Evolutionary conservation across 2,888 invertebrate species (phyloP).

Genomic region (Lysandra bellargus): DNA sequence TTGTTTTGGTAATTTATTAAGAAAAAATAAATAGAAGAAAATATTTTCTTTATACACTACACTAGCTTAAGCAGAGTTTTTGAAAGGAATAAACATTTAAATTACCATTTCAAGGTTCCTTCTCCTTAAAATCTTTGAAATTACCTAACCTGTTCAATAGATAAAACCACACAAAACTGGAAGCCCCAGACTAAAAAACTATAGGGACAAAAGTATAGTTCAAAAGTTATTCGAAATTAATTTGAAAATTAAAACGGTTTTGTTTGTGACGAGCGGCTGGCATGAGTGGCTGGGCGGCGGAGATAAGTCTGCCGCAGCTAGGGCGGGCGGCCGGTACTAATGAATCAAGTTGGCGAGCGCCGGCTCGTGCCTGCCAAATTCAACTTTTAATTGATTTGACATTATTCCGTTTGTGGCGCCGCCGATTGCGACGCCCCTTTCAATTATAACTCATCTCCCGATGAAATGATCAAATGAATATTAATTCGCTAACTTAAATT

Average conservation of each 20-base stretch:
- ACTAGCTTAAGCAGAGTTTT: too few relatives aligned
- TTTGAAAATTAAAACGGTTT: background rate
- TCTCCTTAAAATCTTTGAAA: too few relatives aligned
- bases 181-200: background rate
- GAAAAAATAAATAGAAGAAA: background rate
- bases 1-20: background rate
- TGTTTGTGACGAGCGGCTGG: background rate
- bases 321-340: constrained; percentile 55
- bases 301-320: constrained; percentile 35
- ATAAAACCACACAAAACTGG: too few relatives aligned
- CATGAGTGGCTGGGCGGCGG: constrained; percentile 35
- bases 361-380: constrained; percentile 39
- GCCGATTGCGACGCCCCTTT: constrained; percentile 70
- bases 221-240: background rate
- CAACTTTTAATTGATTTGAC: constrained; percentile 78
- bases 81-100: too few relatives aligned
- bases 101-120: too few relatives aligned
- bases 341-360: constrained; percentile 65
- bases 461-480: constrained; percentile 63
- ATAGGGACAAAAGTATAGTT: background rate
- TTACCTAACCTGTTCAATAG: too few relatives aligned
- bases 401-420: constrained; percentile 56
- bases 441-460: constrained; percentile 66
- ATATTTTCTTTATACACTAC: background rate
- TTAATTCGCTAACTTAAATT: constrained; percentile 74